Base-by-base conservation (phyloP, 2,797 vertebrate genomes). In the Moxostoma hubbsi region DNA sequence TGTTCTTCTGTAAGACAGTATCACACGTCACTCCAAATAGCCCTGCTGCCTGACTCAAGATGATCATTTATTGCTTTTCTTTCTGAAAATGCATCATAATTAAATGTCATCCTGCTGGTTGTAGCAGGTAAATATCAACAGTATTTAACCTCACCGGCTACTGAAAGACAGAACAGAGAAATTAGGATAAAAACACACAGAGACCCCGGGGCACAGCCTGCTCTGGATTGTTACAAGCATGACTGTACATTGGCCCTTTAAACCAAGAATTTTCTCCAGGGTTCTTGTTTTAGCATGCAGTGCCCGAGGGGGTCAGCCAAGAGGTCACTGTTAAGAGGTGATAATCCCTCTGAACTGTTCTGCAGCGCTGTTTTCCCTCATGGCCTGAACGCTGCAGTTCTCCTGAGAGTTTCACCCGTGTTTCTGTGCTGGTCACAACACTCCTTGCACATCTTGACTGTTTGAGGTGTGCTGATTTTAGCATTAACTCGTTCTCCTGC, bases 391-490 rank as follows among this genome's bases (percentile, higher is more conserved):
- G 82, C 87, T 81, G 82, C 86, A 81, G 63, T 74, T 53, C 24
- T 64, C 62, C 55, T 53, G 67, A 53, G 43, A 72, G 16, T 81
- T 59, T 71, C 62, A 74, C 51, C 12, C 11, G 84, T 84, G 83
- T 85, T 88, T 88, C 86, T 85, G 73, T 86, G 86, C 79, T 81
- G 24, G 85, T 6, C 36, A 43, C 36, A 3, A 36, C 36, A 36
- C 36, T 36, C 36, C 36, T 36, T 77, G 89, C 90, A 93, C 90
- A 90, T 88, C 88, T 89, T 79, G 75, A 86, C 87, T 80, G 86
- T 93, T 94, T 91, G 93, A 93, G 93, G 93, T 93, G 92, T 90
- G 89, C 91, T 93, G 91, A 93, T 90, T 89, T 91, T 87, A 88
- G 90, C 88, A 92, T 93, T 91, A 93, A 92, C 91, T 91, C 89